Percentiles rank a stretch among this genome's conserved stretches.
These are phyloP conservation scores for Rhagonycha lutea DNA, from an alignment of 2,888 invertebrate genomes.

Conservation along the genomic window DNA sequence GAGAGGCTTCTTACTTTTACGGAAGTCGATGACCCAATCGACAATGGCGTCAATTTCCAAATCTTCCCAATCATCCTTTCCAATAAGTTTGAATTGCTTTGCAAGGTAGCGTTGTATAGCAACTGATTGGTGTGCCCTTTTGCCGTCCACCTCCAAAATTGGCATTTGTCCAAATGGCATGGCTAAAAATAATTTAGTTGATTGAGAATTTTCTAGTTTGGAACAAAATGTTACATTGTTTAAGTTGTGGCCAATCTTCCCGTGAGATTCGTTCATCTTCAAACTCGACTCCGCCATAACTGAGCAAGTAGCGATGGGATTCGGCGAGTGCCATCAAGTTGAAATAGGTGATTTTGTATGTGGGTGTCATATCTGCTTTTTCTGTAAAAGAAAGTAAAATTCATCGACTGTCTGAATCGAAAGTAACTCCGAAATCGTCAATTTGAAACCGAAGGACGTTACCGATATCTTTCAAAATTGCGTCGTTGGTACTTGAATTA, in stretches of 20 bases:
- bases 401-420: too few relatives aligned
- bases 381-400: too few relatives aligned
- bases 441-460: too few relatives aligned
- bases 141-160: slow-evolving; percentile 65
- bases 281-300: slow-evolving; percentile 64
- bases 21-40: too few relatives aligned
- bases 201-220: too few relatives aligned
- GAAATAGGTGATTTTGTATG: slow-evolving; percentile 67
- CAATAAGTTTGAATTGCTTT: slow-evolving; percentile 49
- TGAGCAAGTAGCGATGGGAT: slow-evolving; percentile 65
- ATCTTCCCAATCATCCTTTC: too few relatives aligned
- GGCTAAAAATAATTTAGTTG: slow-evolving; percentile 46
- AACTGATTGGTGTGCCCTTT: slow-evolving; percentile 62
- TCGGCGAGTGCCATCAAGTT: slow-evolving; percentile 66
- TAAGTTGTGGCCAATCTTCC: slow-evolving; percentile 44
- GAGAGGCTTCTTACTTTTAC: too few relatives aligned
- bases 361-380: slow-evolving; percentile 50
- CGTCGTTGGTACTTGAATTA: too few relatives aligned
- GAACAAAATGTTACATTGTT: slow-evolving; percentile 41
- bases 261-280: slow-evolving; percentile 63
- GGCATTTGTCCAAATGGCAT: slow-evolving; percentile 70
- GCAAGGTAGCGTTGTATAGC: slow-evolving; percentile 68
- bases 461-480: too few relatives aligned
- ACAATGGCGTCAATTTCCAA: slow-evolving; percentile 42
- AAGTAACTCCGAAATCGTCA: too few relatives aligned